phyloP scores from a whole-genome alignment of 2,888 invertebrate species.

The Alloscopus bannaensis region DNA sequence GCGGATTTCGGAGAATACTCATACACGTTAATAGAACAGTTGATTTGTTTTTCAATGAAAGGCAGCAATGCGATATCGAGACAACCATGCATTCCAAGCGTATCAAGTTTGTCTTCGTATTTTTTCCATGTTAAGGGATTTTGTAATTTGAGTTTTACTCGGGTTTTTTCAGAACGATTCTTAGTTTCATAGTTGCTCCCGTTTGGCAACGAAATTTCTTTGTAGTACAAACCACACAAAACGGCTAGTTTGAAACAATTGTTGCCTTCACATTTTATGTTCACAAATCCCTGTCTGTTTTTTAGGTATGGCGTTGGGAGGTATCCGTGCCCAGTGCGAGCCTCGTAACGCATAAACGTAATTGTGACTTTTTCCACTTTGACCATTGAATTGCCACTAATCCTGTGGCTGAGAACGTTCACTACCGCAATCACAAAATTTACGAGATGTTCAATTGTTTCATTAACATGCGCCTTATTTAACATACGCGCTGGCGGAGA shows the following conservation, averaged over 20 bases:
- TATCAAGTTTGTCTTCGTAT: neutral
- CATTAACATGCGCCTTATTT: neutral
- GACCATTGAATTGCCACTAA: neutral
- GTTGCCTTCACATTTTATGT: no score
- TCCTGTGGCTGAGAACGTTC: neutral
- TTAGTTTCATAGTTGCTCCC: neutral
- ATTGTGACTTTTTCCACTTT: neutral
- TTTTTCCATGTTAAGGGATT: neutral
- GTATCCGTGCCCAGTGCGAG: neutral
- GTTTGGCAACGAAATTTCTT: neutral
- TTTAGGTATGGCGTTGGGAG: no score
- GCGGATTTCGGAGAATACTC: neutral
- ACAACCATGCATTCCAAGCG: neutral
- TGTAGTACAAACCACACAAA: neutral
- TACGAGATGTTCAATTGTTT: neutral
- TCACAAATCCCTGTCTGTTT: no score
- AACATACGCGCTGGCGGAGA: neutral
- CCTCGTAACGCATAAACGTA: neutral
- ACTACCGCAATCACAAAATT: neutral
- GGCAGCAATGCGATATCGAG: neutral
- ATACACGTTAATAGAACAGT: neutral
- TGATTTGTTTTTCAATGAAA: neutral
- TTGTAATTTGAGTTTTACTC: neutral
- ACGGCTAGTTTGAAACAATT: no score
- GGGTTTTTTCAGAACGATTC: neutral